phyloP scores from a whole-genome alignment of 2,113 vertebrate genomes.

The Proterorhinus semilunaris region DNA sequence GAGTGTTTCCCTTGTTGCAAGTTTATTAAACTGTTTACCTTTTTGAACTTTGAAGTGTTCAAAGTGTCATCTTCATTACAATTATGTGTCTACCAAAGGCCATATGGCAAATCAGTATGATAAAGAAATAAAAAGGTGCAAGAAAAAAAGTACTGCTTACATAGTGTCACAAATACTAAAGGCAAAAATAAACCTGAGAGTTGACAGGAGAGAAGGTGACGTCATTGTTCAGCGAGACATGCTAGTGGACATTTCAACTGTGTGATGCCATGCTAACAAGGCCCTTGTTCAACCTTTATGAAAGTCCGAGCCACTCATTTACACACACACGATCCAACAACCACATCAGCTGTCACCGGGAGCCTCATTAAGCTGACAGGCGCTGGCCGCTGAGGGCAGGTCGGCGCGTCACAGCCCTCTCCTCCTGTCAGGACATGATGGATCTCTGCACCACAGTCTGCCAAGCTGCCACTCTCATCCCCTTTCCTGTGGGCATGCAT shows the following conservation, averaged over 20 bases:
- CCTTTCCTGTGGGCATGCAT: slow-evolving; percentile 60
- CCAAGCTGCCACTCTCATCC: slow-evolving; percentile 71
- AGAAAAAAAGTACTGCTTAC: neutral
- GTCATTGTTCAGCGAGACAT: slow-evolving; percentile 8
- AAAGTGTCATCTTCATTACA: too few species aligned
- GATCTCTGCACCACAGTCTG: slow-evolving; percentile 68
- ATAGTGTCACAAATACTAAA: slow-evolving; percentile 14
- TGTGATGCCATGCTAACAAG: slow-evolving; percentile 44
- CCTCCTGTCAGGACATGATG: slow-evolving; percentile 68
- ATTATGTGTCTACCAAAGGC: too few species aligned
- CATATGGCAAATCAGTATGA: neutral
- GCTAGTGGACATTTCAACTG: slow-evolving; percentile 25
- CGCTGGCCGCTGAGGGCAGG: slow-evolving; percentile 65
- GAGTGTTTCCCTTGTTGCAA: too few species aligned
- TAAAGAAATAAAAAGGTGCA: neutral
- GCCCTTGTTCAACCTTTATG: slow-evolving; percentile 44
- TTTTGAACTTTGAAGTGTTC: too few species aligned
- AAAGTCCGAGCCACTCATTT: slow-evolving; percentile 29
- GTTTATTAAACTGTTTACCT: too few species aligned
- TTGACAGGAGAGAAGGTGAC: slow-evolving; percentile 18
- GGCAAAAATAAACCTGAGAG: slow-evolving; percentile 15
- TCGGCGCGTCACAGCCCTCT: slow-evolving; percentile 63
- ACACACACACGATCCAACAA: slow-evolving; percentile 42
- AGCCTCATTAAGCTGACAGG: slow-evolving; percentile 74
- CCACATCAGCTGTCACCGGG: slow-evolving; percentile 65